Evolutionary conservation across 1,140 invertebrate species (phyloP), one percentile per base, ranked within the genome.

Genomic region (Megalonaias nervosa): DNA sequence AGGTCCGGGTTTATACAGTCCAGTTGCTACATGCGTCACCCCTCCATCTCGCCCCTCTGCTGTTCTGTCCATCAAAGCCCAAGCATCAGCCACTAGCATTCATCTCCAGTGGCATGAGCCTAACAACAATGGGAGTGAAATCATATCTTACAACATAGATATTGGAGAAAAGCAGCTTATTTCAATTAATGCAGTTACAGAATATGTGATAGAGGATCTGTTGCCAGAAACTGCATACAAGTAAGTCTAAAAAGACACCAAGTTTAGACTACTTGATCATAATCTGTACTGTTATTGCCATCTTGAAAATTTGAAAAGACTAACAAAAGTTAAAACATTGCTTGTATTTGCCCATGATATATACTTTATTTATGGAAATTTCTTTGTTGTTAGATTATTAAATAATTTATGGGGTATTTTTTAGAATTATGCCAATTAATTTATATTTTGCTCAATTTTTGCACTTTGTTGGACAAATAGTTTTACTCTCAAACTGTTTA

Each of bases 61-160:
- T 16, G 86, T 91, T 16, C 89, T 93, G 31, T 92, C 92, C 68
- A 92, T 94, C 26, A 92, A 93, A 74, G 92, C 90, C 69, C 82
- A 82, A 79, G 90, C 93, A 16, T 94, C 94, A 56, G 93, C 95
- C 23, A 94, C 93, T 23, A 93, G 93, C 55, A 93, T 96, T 19
- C 91, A 92, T 1, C 86, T 97, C 23, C 90, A 91, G 70, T 97
- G 96, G 96, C 92, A 93, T 58, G 92, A 93, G 79, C 95, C 96
- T 6, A 88, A 92, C 58, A 89, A 89, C 67, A 94, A 97, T 90
- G 91, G 91, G 48, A 88, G 87, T 80, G 92, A 93, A 17, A 94
- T 97, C 77, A 91, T 93, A 19, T 92, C 94, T 72, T 97, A 97
- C 86, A 94, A 94, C 75, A 93, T 97, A 60, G 95, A 96, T 75